phyloP scores from a whole-genome alignment of 2,888 invertebrate genomes.

The Hydroisotoma schaefferi region DNA sequence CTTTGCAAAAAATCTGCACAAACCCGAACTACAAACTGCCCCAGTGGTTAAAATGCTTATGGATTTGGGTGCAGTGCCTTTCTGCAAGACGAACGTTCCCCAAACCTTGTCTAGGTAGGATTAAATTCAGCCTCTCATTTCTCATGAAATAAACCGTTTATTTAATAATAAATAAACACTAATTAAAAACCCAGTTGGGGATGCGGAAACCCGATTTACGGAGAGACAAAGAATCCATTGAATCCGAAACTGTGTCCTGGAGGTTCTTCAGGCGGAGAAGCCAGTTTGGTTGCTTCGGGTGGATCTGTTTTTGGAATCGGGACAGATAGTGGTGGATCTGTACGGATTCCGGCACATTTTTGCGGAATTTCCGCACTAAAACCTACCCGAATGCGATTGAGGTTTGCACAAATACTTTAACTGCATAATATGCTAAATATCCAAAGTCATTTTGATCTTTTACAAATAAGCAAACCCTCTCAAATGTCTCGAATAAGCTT shows the following conservation, averaged over 20 bases:
- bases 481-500: not conserved
- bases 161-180: not conserved
- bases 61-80: conserved; percentile 54
- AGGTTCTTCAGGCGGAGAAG: conserved; percentile 56
- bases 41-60: conserved; percentile 20
- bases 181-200: conserved; percentile 38
- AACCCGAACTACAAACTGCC: conserved; percentile 46
- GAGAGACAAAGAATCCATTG: conserved; percentile 53
- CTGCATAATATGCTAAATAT: not conserved
- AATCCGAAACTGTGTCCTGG: conserved; percentile 52
- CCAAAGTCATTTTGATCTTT: not conserved
- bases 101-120: conserved; percentile 49
- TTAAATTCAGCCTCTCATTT: not conserved
- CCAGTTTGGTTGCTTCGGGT: conserved; percentile 50
- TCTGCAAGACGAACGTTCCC: conserved; percentile 55
- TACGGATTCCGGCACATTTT: conserved; percentile 54
- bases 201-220: conserved; percentile 53
- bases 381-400: conserved; percentile 52
- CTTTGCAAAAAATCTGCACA: conserved; percentile 49
- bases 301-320: conserved; percentile 55
- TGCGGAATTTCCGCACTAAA: conserved; percentile 55
- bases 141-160: not conserved
- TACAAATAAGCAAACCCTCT: not conserved
- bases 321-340: conserved; percentile 55
- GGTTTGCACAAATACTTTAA: no score